A percentile compares a stretch with the other conserved stretches of the same genome.
These are phyloP conservation scores for Melanogrammus aeglefinus DNA, from an alignment of 2,797 vertebrate species.

Conservation along the genomic window DNA sequence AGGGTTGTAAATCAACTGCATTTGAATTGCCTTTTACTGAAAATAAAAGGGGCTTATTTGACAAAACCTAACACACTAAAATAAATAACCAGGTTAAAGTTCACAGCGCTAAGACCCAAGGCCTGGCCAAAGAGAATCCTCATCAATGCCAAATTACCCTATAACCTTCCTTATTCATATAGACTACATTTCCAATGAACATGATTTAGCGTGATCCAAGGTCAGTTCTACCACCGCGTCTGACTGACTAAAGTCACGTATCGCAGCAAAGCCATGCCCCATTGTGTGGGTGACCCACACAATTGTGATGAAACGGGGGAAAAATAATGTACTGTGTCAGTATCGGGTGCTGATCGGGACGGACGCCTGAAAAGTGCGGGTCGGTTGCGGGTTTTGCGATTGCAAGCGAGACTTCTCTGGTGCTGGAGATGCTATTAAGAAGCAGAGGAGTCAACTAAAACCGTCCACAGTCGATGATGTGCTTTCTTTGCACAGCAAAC, in stretches of 20 bases:
- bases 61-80: constrained; percentile 39
- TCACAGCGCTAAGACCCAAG: background rate
- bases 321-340: too few relatives aligned
- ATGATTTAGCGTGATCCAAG: constrained; percentile 3
- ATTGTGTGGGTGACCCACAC: too few relatives aligned
- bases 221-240: constrained; percentile 45
- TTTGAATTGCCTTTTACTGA: background rate
- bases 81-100: background rate
- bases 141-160: too few relatives aligned
- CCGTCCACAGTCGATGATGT: too few relatives aligned
- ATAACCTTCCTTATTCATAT: constrained; percentile 26
- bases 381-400: too few relatives aligned
- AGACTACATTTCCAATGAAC: constrained; percentile 44
- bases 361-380: too few relatives aligned
- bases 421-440: too few relatives aligned
- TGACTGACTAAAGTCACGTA: constrained; percentile 48
- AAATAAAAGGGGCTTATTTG: constrained; percentile 20
- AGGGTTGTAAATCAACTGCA: background rate
- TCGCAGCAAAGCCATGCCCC: constrained; percentile 32
- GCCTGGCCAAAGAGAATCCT: background rate
- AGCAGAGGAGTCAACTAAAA: too few relatives aligned
- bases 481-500: too few relatives aligned
- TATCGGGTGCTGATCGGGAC: too few relatives aligned
- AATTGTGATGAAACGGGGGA: too few relatives aligned
- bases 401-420: too few relatives aligned